Evolutionary conservation across 92 coral and sea anemone genomes (phyloP).

Genomic region (Pocillopora meandrina): DNA sequence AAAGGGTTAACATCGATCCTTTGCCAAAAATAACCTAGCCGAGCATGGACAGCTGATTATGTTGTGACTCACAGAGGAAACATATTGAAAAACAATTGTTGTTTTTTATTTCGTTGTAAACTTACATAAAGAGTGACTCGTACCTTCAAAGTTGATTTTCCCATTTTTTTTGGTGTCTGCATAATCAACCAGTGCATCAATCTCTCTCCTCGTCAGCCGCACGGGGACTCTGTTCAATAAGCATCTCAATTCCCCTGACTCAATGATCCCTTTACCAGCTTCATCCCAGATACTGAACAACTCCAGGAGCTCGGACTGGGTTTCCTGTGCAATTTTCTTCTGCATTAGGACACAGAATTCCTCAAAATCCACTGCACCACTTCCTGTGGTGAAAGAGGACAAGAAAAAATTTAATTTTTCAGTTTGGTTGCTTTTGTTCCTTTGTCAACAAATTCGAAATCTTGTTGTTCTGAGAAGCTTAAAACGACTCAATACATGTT

Average conservation of each 20-base stretch:
- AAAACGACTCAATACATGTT: too few relatives aligned
- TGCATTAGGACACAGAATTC: conserved; percentile 85
- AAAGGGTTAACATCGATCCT: too few relatives aligned
- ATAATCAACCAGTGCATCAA: conserved; percentile 63
- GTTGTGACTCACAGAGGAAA: not conserved
- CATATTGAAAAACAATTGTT: not conserved
- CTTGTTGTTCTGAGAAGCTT: too few relatives aligned
- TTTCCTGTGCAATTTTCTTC: conserved; percentile 69
- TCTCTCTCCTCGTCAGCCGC: conserved; percentile 64
- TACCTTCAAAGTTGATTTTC: conserved; percentile 71
- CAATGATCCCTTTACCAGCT: conserved; percentile 63
- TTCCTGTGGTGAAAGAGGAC: conserved; percentile 46
- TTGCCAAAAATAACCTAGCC: too few relatives aligned
- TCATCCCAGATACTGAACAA: conserved; percentile 77
- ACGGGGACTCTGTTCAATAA: conserved; percentile 76
- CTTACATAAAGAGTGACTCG: not conserved
- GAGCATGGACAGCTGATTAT: too few relatives aligned
- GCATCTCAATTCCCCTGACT: conserved; percentile 70
- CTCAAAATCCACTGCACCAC: conserved; percentile 85
- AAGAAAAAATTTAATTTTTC: too few relatives aligned
- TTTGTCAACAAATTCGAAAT: too few relatives aligned
- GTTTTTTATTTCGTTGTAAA: not conserved
- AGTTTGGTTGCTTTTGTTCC: too few relatives aligned
- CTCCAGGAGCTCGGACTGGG: conserved; percentile 75
- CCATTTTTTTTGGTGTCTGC: conserved; percentile 74